Percentiles rank a stretch among this genome's conserved stretches.
These are phyloP conservation scores for Cervus canadensis DNA, from an alignment of 2,113 vertebrate species.

Conservation along the genomic window DNA sequence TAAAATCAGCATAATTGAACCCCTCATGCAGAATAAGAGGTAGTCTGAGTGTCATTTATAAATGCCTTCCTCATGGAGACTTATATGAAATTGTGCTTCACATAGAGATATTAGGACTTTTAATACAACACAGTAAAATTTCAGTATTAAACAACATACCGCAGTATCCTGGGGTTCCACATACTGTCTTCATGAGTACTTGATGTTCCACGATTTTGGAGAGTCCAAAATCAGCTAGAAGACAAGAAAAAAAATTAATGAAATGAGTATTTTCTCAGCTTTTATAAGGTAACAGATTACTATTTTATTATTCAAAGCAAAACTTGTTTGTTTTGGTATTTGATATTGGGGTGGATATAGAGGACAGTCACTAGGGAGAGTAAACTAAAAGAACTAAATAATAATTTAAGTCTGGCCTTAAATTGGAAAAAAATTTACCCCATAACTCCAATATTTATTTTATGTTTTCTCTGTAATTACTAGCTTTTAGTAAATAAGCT, in stretches of 20 bases:
- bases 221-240: conserved; percentile 89
- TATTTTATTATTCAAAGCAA: background rate
- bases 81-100: background rate
- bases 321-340: background rate
- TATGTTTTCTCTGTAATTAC: background rate
- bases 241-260: conserved; percentile 2
- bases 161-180: conserved; percentile 91
- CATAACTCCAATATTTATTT: background rate
- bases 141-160: conserved; percentile 79
- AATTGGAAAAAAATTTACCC: background rate
- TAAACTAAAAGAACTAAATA: background rate
- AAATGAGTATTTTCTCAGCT: background rate
- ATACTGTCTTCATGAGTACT: conserved; percentile 91
- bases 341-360: background rate
- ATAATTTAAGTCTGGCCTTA: background rate
- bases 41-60: background rate
- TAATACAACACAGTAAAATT: background rate
- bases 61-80: background rate
- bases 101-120: background rate
- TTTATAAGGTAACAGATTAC: background rate
- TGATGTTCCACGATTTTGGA: conserved; percentile 92
- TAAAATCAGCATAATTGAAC: background rate
- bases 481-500: background rate
- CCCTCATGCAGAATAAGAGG: background rate
- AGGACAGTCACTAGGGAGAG: background rate